Base-by-base conservation (phyloP, 2,113 vertebrate species). In the Eudyptes chrysolophus region DNA sequence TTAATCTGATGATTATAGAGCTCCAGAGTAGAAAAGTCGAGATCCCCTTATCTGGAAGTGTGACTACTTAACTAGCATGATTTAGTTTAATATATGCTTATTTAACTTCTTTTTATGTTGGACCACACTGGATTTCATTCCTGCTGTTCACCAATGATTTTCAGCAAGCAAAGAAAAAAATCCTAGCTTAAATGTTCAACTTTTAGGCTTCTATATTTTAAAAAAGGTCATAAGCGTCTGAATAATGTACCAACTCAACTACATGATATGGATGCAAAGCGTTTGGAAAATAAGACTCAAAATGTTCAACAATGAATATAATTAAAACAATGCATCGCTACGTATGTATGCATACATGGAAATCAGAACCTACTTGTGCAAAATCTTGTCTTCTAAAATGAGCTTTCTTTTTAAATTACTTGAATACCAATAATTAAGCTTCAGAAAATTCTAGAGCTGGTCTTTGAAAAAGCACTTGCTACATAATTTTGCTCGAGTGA, bases 301-400 rank as follows among this genome's bases (percentile, higher is more conserved):
- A 52, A 32, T 10, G 26, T 72, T 80, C 26, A 72, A 29, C 12
- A n/a, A 25, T 5, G 0, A 44, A 46, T n/a, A 21, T 21, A 13
- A 80, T 44, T 61, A n/a, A 60, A 85, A 42, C 32, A 55, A 36
- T 6, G 24, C 29, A 48, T 54, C 4, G 2, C 14, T 62, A 64
- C 0, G 0, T 1, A 1, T 10, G 7, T 2, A 71, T 7, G 9
- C 1, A 4, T 10, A 64, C 14, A 25, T 20, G 27, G n/a, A 84
- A 32, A 78, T 36, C 24, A 64, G 60, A 78, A 81, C 4, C 5
- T 52, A 21, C 36, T 57, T 68, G 42, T 30, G 16, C 25, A 91
- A 71, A 81, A 52, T 11, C 7, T n/a, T 58, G 17, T 14, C 19
- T 65, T 51, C 36, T 57, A 65, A 92, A 80, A n/a, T 7, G 13